phyloP scores from a whole-genome alignment of 2,888 invertebrate species.

The Liopterus haemorrhoidalis region DNA sequence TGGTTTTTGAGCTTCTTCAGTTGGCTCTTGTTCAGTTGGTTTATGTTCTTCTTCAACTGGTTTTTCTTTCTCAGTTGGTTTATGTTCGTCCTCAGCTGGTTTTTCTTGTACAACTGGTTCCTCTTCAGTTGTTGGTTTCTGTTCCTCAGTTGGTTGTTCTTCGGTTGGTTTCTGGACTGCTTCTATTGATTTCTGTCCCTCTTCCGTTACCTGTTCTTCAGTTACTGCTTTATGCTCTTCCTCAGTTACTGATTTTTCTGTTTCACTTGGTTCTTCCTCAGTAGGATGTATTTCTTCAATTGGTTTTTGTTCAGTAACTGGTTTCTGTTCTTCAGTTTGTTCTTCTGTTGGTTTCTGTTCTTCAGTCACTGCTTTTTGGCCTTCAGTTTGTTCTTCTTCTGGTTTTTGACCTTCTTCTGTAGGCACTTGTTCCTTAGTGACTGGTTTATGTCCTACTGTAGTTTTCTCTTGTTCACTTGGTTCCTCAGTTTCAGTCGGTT shows the following conservation, averaged over 20 bases:
- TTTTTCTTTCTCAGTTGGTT: conserved; percentile 2
- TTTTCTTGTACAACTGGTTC: background rate
- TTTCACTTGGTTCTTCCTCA: conserved; percentile 18
- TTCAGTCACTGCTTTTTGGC: conserved; percentile 14
- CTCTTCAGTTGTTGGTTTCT: background rate
- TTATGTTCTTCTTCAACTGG: background rate
- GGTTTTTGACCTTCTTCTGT: conserved; percentile 23
- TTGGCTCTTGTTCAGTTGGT: conserved; percentile 10
- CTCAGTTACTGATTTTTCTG: conserved; percentile 17
- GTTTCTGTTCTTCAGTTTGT: conserved; percentile 13
- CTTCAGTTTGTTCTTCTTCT: conserved; percentile 12
- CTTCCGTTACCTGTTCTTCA: conserved; percentile 13
- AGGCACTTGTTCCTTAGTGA: background rate
- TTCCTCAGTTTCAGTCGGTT: conserved; percentile 9
- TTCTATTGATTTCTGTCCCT: conserved; percentile 22
- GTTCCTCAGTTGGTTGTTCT: background rate
- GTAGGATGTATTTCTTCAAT: conserved; percentile 19
- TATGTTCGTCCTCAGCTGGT: conserved; percentile 2
- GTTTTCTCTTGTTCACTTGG: conserved; percentile 16
- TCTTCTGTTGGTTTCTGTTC: conserved; percentile 8
- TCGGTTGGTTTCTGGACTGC: conserved; percentile 23
- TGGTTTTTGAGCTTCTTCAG: conserved; percentile 17
- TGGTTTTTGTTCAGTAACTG: conserved; percentile 11
- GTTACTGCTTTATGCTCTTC: conserved; percentile 15
- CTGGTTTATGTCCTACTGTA: conserved; percentile 4